phyloP scores from a whole-genome alignment of 2,797 vertebrate genomes.

The Sphaeramia orbicularis region DNA sequence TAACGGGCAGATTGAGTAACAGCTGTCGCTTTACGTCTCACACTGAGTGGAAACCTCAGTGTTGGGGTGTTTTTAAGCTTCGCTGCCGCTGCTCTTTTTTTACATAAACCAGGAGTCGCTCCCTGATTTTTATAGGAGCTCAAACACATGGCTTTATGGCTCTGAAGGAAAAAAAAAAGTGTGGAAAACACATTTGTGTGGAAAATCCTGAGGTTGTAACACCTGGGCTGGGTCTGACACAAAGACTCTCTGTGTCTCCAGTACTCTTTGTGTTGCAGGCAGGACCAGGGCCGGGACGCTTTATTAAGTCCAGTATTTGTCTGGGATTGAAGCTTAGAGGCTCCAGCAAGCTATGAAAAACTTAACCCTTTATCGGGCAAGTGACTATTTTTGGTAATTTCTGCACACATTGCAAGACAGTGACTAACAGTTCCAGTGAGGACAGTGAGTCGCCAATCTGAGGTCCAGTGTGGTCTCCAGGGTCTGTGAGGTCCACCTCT shows the following conservation, averaged over 20 bases:
- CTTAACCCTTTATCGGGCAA: no score
- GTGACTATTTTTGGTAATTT: no score
- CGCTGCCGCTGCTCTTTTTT: conserved; percentile 39
- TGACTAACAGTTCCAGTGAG: no score
- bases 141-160: conserved; percentile 63
- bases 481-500: no score
- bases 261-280: conserved; percentile 39
- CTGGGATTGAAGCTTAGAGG: conserved; percentile 56
- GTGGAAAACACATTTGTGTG: conserved; percentile 71
- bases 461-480: no score
- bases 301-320: conserved; percentile 51
- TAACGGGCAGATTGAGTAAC: conserved; percentile 40
- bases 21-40: conserved; percentile 30
- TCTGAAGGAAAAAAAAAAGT: conserved; percentile 19
- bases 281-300: conserved; percentile 21
- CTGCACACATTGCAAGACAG: no score
- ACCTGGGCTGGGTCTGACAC: conserved; percentile 72
- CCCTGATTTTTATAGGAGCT: conserved; percentile 55
- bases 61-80: conserved; percentile 18
- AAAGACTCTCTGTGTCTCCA: conserved; percentile 60
- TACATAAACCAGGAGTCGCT: conserved; percentile 52
- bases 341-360: conserved; percentile 60
- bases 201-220: conserved; percentile 66
- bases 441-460: no score
- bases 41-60: not conserved